phyloP scores from a whole-genome alignment of 2,113 vertebrate genomes.

The Myanophis thanlyinensis region DNA sequence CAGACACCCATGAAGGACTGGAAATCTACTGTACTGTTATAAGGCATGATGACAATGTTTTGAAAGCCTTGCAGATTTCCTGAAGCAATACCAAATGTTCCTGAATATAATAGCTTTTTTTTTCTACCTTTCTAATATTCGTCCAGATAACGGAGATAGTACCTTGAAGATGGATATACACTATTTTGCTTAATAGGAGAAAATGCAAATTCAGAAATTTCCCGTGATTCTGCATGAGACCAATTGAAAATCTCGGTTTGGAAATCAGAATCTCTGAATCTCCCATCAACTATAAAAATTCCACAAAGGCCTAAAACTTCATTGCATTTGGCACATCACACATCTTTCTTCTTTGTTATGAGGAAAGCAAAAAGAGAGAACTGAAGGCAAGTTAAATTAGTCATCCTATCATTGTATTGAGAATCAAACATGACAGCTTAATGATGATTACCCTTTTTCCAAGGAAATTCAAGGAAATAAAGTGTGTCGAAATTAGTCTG shows the following conservation, averaged over 20 bases:
- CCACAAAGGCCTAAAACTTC: neutral
- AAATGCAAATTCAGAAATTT: neutral
- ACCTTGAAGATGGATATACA: neutral
- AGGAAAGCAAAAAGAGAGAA: neutral
- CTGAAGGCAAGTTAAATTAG: neutral
- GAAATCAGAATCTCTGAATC: neutral
- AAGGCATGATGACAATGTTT: neutral
- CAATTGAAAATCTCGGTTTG: neutral
- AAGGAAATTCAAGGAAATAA: neutral
- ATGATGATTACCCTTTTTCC: neutral
- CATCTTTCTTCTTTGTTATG: neutral
- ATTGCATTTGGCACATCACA: neutral
- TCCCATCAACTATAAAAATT: neutral
- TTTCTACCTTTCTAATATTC: no score
- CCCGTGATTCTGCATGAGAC: neutral
- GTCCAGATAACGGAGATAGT: neutral
- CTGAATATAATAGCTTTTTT: neutral
- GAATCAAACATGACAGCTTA: neutral
- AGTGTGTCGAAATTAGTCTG: neutral
- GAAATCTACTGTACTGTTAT: neutral
- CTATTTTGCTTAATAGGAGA: neutral
- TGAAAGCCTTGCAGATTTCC: neutral
- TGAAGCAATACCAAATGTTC: neutral
- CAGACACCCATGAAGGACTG: neutral
- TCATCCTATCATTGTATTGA: no score